Base-by-base conservation (phyloP, 2,888 invertebrate species). In the Diaprepes abbreviatus region DNA sequence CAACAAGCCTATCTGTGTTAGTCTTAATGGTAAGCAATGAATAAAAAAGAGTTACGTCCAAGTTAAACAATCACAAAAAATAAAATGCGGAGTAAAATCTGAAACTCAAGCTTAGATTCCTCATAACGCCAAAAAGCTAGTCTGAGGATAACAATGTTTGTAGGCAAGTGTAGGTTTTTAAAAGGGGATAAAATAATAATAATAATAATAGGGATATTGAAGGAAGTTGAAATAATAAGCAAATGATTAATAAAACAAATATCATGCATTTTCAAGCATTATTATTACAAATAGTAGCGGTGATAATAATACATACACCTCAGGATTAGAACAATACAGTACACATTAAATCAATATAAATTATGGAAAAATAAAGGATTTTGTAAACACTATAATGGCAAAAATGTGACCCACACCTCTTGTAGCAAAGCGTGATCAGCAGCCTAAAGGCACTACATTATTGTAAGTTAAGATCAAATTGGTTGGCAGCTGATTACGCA, bases 221-320 rank as follows among this genome's bases (percentile, higher is more conserved):
- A 72, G 72, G 74, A 72, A 74, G 68, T 80, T 77, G 79, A 83
- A 84, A 82, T 81, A 83, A 82, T 79, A 83, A 83, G 82, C 83
- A 80, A 72, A 83, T 83, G 83, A 85, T 85, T 88, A 89, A 88
- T 89, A 87, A 92, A 92, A 92, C 91, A 91, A 91, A 91, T 91
- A 91, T 90, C 92, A 92, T 92, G 92, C 92, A 92, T 90, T 89
- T 89, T 88, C 88, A 92, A 92, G 92, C 92, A 91, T 92, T 92
- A 92, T 92, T 92, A 92, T 92, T 92, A 92, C 89, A 89, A 89
- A 89, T 88, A 89, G 91, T 91, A 91, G 91, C 90, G 85, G 84
- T 85, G 84, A 84, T 83, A 82, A 84, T 82, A 83, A 85, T 86
- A 86, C 86, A 86, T 86, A 86, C 85, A 86, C 85, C 84, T 84